These are phyloP conservation scores for Steatocranus sp. DNA, from an alignment of 2,797 vertebrate genomes.

Conservation along the genomic window DNA sequence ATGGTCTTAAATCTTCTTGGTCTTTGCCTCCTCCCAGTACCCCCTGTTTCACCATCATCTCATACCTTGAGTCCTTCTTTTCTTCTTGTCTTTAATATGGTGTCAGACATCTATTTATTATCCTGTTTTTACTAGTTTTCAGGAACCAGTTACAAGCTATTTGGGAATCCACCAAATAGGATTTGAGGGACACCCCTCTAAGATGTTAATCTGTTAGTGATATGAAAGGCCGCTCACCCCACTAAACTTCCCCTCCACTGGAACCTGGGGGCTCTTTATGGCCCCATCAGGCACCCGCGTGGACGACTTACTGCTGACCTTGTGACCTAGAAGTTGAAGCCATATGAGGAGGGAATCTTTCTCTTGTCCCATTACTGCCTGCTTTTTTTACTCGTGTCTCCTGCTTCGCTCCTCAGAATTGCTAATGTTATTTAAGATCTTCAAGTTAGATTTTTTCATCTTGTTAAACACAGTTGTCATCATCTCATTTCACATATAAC, in stretches of 20 bases:
- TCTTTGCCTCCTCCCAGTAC: constrained; percentile 23
- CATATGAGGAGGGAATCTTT: constrained; percentile 73
- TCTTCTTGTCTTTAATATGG: constrained; percentile 75
- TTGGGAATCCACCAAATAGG: constrained; percentile 77
- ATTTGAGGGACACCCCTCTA: constrained; percentile 73
- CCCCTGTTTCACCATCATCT: constrained; percentile 23
- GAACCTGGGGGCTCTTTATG: constrained; percentile 72
- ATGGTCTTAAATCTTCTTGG: constrained; percentile 77
- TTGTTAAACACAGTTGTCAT: background rate
- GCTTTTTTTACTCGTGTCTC: background rate
- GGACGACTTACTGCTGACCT: constrained; percentile 79
- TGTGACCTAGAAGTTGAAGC: constrained; percentile 75
- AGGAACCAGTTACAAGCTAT: constrained; percentile 76
- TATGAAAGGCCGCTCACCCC: constrained; percentile 78
- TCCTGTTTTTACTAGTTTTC: constrained; percentile 75
- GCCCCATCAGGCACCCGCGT: constrained; percentile 77
- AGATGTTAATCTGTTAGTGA: constrained; percentile 79
- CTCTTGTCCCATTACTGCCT: constrained; percentile 40
- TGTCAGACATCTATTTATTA: constrained; percentile 79
- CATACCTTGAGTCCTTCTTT: constrained; percentile 47
- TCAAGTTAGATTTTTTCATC: background rate
- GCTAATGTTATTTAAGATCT: background rate
- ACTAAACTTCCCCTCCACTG: constrained; percentile 67
- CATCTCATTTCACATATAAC: background rate
- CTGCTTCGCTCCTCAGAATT: background rate